Percentiles rank a stretch among this genome's conserved stretches.
Conservation (phyloP, 2,797 vertebrate species). For the Enteromius argenteus region DNA sequence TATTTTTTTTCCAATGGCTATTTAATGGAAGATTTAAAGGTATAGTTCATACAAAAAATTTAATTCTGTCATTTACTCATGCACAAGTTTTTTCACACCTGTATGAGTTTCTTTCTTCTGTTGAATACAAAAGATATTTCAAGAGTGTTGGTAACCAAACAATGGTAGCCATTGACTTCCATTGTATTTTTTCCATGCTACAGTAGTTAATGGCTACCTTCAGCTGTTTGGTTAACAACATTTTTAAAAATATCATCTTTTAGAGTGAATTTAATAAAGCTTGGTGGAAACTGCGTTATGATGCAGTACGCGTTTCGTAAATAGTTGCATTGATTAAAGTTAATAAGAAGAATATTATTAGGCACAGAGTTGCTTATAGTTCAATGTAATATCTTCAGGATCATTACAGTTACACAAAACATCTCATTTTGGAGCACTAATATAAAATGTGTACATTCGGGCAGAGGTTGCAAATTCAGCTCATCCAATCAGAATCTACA, state of each 20-base stretch:
- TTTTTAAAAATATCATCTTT: not conserved
- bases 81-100: not conserved
- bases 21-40: not conserved
- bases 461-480: too few species aligned
- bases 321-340: not conserved
- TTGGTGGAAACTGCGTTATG: not conserved
- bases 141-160: not conserved
- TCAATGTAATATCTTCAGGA: not conserved
- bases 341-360: not conserved
- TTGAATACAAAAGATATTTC: not conserved
- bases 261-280: not conserved
- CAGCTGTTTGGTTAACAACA: not conserved
- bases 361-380: not conserved
- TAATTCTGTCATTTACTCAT: not conserved
- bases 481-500: not conserved
- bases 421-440: not conserved
- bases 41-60: not conserved
- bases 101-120: not conserved
- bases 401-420: not conserved
- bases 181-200: not conserved
- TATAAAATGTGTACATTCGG: not conserved
- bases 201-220: not conserved
- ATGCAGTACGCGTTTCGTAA: not conserved
- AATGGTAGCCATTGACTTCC: not conserved
- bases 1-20: not conserved